Evolutionary conservation across 2,888 invertebrate genomes (phyloP), one percentile per base, ranked within the genome.

Genomic region (Caenorhabditis angaria): DNA sequence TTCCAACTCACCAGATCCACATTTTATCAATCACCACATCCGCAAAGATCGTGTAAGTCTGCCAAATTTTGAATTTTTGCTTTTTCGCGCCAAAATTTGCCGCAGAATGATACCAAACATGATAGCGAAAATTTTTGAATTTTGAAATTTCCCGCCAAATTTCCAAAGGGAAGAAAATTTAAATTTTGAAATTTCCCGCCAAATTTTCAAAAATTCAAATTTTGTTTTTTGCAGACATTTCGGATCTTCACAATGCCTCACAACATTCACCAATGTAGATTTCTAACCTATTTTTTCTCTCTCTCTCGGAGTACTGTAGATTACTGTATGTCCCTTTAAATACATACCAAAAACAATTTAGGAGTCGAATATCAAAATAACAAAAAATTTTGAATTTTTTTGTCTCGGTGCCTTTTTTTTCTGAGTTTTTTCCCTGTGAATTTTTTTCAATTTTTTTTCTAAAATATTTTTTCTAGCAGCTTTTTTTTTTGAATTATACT

Each of bases 1-100:
- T 64, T 53, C 29, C 67, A 72, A 54, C 48, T 67, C 57, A 67
- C 72, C 3, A 60, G 72, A 22, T 61, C 64, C 1, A 61, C 72
- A n/a, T 54, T 72, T 3, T 47, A 25, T 27, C 67, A 63, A 12
- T 48, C 67, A 2, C 58, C 56, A 24, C 67, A 67, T 18, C 67
- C 67, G n/a, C 63, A 65, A n/a, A 63, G 65, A 60, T 51, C 55
- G 5, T 59, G 70, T 70, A 20, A 66, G 70, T 58, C 28, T 58
- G 1, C n/a, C 22, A 12, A n/a, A 50, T 28, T 54, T 28, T 54
- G 10, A 18, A 6, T 27, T n/a, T 24, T 10, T 5, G 14, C 10
- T 32, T 32, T 8, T 32, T 10, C 6, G 32, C 10, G 32, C 6
- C 32, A 10, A 32, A 32, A 32, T 32, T 32, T 32, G 32, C 10